phyloP scores from a whole-genome alignment of 2,888 invertebrate species.

The Luperina nickerlii region DNA sequence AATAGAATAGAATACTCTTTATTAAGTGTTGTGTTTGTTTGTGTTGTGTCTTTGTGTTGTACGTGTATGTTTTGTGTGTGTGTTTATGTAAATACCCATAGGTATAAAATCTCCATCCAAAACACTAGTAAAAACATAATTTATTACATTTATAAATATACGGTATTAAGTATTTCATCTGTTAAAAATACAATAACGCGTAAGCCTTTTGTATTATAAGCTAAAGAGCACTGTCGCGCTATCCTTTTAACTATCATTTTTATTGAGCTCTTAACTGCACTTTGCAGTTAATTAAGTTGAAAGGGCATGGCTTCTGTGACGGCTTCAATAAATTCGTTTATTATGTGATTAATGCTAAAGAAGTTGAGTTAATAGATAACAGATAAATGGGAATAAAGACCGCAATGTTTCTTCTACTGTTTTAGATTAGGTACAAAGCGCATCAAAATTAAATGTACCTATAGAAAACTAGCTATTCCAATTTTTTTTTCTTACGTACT shows the following conservation, averaged over 20 bases:
- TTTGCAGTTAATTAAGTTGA: conserved; percentile 55
- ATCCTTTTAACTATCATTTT: conserved; percentile 39
- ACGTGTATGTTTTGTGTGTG: too few species aligned
- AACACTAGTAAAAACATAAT: neutral
- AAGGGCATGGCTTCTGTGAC: conserved; percentile 18
- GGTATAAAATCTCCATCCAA: too few species aligned
- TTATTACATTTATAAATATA: neutral
- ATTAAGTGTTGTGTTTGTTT: too few species aligned
- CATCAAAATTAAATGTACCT: neutral
- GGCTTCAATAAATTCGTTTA: conserved; percentile 34
- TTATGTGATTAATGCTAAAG: conserved; percentile 12
- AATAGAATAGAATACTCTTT: too few species aligned
- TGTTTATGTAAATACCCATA: too few species aligned
- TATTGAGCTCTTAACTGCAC: conserved; percentile 57
- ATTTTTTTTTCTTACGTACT: neutral
- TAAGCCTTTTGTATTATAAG: neutral
- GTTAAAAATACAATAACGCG: neutral
- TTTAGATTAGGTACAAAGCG: neutral
- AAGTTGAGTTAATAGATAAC: conserved; percentile 25
- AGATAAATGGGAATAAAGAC: neutral
- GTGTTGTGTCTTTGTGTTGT: too few species aligned
- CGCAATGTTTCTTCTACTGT: neutral
- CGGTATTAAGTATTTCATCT: neutral
- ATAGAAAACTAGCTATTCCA: too few species aligned
- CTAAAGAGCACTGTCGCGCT: conserved; percentile 9